These are phyloP conservation scores for Calidris pugnax DNA, from an alignment of 2,113 vertebrate species.

Conservation along the genomic window DNA sequence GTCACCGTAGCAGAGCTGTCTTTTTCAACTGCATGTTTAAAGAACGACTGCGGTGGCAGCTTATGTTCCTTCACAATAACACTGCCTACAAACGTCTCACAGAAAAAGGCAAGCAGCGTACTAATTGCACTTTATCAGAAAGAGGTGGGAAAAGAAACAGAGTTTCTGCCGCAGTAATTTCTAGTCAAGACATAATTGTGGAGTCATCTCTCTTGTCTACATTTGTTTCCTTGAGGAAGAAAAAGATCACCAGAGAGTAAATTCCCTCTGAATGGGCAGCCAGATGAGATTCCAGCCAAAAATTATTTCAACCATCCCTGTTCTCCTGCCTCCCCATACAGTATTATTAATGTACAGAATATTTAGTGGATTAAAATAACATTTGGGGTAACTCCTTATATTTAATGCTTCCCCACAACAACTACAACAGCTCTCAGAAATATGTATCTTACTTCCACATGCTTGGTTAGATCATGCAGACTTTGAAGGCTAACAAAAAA, in stretches of 20 bases:
- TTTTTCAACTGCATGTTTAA: conserved; percentile 27
- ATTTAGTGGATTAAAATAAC: background rate
- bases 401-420: background rate
- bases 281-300: background rate
- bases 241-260: background rate
- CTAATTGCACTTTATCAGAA: background rate
- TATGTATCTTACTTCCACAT: conserved; percentile 8
- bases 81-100: background rate
- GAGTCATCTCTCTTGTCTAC: background rate
- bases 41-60: background rate
- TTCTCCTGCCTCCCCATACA: background rate
- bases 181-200: background rate
- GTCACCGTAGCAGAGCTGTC: conserved; percentile 18
- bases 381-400: background rate
- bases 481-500: conserved; percentile 24
- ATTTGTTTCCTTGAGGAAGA: background rate
- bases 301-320: background rate
- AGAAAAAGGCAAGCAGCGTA: background rate
- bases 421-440: conserved; percentile 1
- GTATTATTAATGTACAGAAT: background rate
- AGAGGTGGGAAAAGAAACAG: background rate
- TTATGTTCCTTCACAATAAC: conserved; percentile 16
- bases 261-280: background rate
- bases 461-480: conserved; percentile 19
- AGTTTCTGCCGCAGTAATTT: background rate